Evolutionary conservation across 2,797 vertebrate genomes (phyloP), one percentile per base, ranked within the genome.

Genomic region (Hyperoplus lanceolatus): DNA sequence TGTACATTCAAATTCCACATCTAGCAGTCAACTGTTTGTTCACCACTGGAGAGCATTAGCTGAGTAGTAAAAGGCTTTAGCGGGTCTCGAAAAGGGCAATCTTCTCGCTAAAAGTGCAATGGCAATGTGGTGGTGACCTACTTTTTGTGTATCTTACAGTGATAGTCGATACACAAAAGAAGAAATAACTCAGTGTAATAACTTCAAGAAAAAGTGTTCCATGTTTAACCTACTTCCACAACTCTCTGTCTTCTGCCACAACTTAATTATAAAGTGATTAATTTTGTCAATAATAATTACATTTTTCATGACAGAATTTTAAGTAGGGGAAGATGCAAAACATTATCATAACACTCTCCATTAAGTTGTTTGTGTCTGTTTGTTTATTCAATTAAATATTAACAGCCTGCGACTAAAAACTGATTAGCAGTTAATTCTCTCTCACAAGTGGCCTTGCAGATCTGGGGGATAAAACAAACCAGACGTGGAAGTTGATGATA

Each of bases 371-470:
- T 91, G 89, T 91, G 85, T 91, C 83, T 86, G 87, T 94, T 87
- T 92, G 89, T 93, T 93, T 91, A 93, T 90, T 91, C 86, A 93
- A 94, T 93, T 93, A 92, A 92, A 93, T 93, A 93, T 93, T 93
- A 92, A 94, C 88, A 87, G 86, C 75, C 69, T 86, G 84, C 74
- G 81, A 90, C 82, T 88, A 73, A 89, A 29, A 89, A 92, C 72
- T 90, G 91, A 93, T 94, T 90, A 92, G 84, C 87, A 73, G 77
- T 83, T 84, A 87, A 93, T 89, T 86, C 81, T 91, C 65, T 77
- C 45, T 86, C 81, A 76, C 75, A 78, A 87, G 83, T 84, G 84
- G 80, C 66, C 88, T 87, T 51, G 18, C 75, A 90, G 85, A 92
- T 92, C 85, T 79, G 60, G 65, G 82, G 81, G 87, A 92, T 85